These are phyloP conservation scores for Urocolius indicus DNA, from an alignment of 2,113 vertebrate species.

Conservation along the genomic window DNA sequence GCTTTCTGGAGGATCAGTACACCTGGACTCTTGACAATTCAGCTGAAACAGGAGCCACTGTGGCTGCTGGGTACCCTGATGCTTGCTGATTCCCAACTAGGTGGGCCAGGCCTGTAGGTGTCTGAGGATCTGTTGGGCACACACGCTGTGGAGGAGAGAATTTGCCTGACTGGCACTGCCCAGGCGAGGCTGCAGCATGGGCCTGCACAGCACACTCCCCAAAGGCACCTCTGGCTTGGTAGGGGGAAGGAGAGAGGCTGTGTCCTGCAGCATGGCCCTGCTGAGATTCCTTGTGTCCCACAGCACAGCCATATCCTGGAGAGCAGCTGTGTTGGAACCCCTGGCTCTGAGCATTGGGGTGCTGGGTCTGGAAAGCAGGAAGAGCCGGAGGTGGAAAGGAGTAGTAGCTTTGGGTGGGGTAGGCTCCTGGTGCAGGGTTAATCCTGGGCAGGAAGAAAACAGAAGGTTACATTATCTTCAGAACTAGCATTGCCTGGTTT, in stretches of 20 bases:
- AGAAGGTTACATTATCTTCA: background rate
- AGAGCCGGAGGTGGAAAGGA: background rate
- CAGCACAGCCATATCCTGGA: background rate
- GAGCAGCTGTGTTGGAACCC: background rate
- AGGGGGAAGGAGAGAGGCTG: background rate
- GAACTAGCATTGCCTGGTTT: background rate
- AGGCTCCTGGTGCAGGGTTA: slow-evolving; percentile 70
- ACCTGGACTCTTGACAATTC: slow-evolving; percentile 38
- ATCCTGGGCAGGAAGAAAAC: slow-evolving; percentile 67
- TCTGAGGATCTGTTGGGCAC: background rate
- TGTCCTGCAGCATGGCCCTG: background rate
- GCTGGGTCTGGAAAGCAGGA: slow-evolving; percentile 54
- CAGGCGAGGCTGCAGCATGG: background rate
- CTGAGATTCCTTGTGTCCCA: background rate
- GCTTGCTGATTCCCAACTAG: background rate
- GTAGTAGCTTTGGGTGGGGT: slow-evolving; percentile 76
- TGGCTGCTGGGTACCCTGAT: background rate
- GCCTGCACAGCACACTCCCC: background rate
- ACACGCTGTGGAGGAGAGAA: background rate
- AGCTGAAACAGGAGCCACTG: background rate
- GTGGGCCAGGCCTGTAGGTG: background rate
- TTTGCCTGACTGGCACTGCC: background rate
- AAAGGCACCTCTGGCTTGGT: background rate
- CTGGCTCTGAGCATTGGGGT: background rate
- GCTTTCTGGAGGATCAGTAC: slow-evolving; percentile 35